Evolutionary conservation across 2,113 vertebrate species (phyloP).

Genomic region (Epinephelus fuscoguttatus): DNA sequence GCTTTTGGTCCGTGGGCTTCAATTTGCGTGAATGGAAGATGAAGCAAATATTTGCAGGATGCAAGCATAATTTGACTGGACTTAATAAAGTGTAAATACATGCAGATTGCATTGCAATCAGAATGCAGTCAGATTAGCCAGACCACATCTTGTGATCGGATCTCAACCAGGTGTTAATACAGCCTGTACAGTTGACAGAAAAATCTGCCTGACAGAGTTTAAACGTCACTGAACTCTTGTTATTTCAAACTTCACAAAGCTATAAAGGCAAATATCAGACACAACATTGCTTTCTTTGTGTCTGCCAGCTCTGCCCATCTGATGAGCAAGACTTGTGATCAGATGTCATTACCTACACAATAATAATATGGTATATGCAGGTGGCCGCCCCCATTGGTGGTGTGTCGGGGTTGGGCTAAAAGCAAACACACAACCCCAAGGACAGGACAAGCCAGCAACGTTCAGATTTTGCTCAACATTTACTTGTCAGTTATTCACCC

Average conservation of each 20-base stretch:
- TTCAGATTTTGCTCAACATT: neutral
- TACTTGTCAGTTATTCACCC: neutral
- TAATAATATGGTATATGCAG: neutral
- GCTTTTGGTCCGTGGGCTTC: neutral
- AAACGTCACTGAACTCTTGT: neutral
- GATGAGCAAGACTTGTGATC: neutral
- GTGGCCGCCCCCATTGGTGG: neutral
- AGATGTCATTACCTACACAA: too few relatives aligned
- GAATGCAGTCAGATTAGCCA: neutral
- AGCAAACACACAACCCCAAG: too few relatives aligned
- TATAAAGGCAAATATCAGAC: too few relatives aligned
- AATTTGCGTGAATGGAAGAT: neutral
- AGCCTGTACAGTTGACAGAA: neutral
- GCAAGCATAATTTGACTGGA: neutral
- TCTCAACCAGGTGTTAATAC: neutral
- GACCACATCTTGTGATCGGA: neutral
- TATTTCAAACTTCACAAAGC: neutral
- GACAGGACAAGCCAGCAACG: neutral
- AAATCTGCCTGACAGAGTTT: neutral
- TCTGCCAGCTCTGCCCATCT: neutral
- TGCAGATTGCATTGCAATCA: neutral
- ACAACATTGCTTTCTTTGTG: neutral
- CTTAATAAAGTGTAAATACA: neutral
- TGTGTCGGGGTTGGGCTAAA: neutral
- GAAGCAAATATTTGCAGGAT: neutral